Percentiles rank a stretch among this genome's conserved stretches.
These are phyloP conservation scores for Meloidogyne chitwoodi DNA, from an alignment of 1,140 invertebrate genomes.

Conservation along the genomic window DNA sequence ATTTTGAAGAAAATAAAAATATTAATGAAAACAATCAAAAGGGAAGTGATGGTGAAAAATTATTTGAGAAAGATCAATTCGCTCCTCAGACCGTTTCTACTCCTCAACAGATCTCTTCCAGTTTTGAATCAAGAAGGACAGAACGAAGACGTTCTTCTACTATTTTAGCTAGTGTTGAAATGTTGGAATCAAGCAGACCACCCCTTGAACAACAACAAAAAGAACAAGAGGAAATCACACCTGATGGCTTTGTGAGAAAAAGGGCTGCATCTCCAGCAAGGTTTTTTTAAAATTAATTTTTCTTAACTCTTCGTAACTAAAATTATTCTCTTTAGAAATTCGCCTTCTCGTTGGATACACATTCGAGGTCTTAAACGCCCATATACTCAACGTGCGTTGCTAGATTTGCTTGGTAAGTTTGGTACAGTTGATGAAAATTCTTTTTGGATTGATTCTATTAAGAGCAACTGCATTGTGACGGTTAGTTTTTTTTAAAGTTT, in stretches of 20 bases:
- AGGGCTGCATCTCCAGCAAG: constrained; percentile 28
- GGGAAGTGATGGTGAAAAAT: not conserved
- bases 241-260: constrained; percentile 22
- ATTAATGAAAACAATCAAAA: not conserved
- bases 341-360: constrained; percentile 29
- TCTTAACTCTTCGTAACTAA: not conserved
- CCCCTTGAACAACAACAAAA: not conserved
- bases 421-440: constrained; percentile 31
- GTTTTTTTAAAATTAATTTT: too few species aligned
- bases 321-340: constrained; percentile 26
- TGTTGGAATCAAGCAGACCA: constrained; percentile 8
- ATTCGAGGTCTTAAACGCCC: constrained; percentile 46
- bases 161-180: not conserved
- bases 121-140: constrained; percentile 3
- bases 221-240: constrained; percentile 11
- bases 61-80: not conserved
- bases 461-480: constrained; percentile 51
- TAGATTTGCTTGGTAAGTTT: constrained; percentile 31
- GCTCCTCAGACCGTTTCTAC: not conserved
- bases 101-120: not conserved
- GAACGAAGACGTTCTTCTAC: not conserved
- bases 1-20: not conserved
- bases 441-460: constrained; percentile 52
- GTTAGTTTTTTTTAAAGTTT: constrained; percentile 11
- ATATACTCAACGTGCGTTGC: constrained; percentile 34